phyloP scores from a whole-genome alignment of 2,113 vertebrate species.

The Pangasianodon hypophthalmus region DNA sequence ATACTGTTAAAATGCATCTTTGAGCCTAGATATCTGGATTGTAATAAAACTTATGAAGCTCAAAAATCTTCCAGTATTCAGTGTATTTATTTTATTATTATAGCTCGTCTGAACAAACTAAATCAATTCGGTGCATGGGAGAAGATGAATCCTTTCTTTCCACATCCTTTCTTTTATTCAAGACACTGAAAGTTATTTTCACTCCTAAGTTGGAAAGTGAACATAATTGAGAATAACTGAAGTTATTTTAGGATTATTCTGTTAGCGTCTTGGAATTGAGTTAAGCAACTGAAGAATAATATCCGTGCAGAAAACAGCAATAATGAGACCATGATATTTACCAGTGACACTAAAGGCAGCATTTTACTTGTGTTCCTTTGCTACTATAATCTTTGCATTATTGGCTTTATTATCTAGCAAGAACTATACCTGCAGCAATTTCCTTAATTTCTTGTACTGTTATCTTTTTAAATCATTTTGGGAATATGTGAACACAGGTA shows the following conservation, averaged over 20 bases:
- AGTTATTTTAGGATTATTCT: conserved; percentile 15
- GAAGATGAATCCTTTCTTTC: background rate
- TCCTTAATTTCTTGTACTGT: background rate
- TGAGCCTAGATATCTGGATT: background rate
- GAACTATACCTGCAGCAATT: background rate
- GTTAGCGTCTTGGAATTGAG: conserved; percentile 29
- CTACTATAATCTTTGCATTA: background rate
- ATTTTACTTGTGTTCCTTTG: background rate
- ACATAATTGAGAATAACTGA: background rate
- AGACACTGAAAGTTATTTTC: background rate
- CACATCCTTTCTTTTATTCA: background rate
- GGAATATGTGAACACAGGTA: background rate
- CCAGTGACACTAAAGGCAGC: background rate
- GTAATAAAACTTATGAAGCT: background rate
- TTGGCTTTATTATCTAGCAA: background rate
- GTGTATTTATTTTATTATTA: background rate
- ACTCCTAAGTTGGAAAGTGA: background rate
- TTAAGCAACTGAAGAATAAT: conserved; percentile 10
- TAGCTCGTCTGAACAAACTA: background rate
- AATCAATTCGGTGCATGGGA: background rate
- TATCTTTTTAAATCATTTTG: background rate
- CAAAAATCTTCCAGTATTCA: background rate
- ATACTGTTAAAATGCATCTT: conserved; percentile 1
- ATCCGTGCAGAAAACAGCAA: background rate
- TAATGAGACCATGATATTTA: background rate